These are phyloP conservation scores for Meleagris gallopavo DNA, from an alignment of 2,113 vertebrate genomes.

Conservation along the genomic window DNA sequence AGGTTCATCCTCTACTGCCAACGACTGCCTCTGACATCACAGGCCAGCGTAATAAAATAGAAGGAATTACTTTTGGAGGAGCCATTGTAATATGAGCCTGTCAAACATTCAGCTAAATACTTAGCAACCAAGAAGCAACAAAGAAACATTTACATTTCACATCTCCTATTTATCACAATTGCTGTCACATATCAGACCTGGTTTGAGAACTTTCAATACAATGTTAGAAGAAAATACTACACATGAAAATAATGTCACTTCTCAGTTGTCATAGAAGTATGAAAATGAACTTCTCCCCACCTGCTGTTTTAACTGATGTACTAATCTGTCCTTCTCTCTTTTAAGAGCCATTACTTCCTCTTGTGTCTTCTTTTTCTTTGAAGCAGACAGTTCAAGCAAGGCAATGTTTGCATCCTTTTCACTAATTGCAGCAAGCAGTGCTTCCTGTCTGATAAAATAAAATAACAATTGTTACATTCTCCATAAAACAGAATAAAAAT, in stretches of 20 bases:
- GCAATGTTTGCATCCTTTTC: conserved; percentile 99
- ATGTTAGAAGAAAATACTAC: conserved; percentile 34
- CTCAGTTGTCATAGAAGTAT: neutral
- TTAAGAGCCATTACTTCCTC: conserved; percentile 96
- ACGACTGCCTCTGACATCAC: no score
- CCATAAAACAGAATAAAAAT: neutral
- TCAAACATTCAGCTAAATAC: conserved; percentile 15
- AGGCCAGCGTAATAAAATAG: no score
- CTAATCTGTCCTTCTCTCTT: conserved; percentile 95
- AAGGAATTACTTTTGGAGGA: no score
- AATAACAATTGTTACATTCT: conserved; percentile 21
- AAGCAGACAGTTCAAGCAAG: conserved; percentile 95
- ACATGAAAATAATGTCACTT: conserved; percentile 26
- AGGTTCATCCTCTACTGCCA: no score
- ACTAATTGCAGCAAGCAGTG: conserved; percentile 97
- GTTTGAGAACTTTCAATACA: conserved; percentile 29
- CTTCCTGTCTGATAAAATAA: conserved; percentile 91
- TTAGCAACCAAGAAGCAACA: conserved; percentile 1
- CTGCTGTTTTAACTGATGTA: conserved; percentile 98
- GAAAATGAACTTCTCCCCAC: conserved; percentile 76
- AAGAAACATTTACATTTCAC: neutral
- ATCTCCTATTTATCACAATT: conserved; percentile 46
- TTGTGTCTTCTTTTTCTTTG: conserved; percentile 99
- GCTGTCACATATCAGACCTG: neutral
- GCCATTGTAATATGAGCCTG: neutral